Conservation (phyloP, 2,113 vertebrate species). For the Gnathonemus echidnorhynchus region DNA sequence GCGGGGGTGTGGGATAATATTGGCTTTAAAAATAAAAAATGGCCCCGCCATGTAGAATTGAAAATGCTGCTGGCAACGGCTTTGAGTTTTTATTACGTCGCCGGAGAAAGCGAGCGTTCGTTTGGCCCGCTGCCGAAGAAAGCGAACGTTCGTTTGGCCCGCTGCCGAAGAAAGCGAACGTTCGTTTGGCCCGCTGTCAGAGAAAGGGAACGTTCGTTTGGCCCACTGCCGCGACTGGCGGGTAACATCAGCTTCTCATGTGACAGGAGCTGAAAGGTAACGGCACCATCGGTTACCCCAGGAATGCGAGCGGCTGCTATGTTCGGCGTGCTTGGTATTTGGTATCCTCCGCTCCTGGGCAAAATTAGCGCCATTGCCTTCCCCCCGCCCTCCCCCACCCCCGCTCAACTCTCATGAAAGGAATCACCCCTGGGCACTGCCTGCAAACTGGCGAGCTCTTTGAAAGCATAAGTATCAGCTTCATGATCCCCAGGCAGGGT, state of each 20-base stretch:
- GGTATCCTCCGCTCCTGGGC: neutral
- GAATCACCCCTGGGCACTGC: neutral
- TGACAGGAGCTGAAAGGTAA: neutral
- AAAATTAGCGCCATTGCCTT: neutral
- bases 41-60: neutral
- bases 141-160: neutral
- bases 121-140: no score
- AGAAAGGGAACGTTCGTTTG: neutral
- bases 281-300: neutral
- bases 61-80: neutral
- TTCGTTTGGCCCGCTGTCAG: neutral
- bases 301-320: neutral
- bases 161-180: neutral
- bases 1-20: neutral
- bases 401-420: neutral
- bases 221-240: neutral
- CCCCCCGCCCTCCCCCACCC: neutral
- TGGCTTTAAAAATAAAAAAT: neutral
- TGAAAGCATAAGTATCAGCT: conserved; percentile 1
- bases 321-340: neutral
- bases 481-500: neutral
- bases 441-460: neutral
- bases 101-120: neutral
- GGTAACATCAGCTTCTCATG: neutral
- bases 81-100: neutral